These are phyloP conservation scores for Myotis daubentonii DNA, from an alignment of 2,797 vertebrate species.

Conservation along the genomic window DNA sequence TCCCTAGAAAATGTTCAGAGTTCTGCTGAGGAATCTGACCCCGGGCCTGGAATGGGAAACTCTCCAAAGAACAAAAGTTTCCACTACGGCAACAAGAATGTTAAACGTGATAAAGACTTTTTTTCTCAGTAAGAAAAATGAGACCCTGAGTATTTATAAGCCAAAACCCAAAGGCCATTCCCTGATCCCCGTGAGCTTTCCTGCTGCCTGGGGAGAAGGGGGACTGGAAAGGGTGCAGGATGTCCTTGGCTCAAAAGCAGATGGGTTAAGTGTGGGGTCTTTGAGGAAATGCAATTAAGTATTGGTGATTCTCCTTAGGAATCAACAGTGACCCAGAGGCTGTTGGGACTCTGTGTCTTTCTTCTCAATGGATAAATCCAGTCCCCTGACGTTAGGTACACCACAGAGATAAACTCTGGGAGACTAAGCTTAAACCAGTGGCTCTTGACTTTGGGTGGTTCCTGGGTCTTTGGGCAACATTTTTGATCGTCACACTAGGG, in stretches of 20 bases:
- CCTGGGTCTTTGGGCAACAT: neutral
- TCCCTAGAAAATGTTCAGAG: slow-evolving; percentile 65
- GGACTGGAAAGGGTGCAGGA: neutral
- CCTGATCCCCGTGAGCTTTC: slow-evolving; percentile 35
- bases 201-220: neutral
- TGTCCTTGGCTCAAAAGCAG: neutral
- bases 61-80: slow-evolving; percentile 80
- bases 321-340: neutral
- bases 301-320: neutral
- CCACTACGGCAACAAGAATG: slow-evolving; percentile 80
- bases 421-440: neutral
- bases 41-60: slow-evolving; percentile 61
- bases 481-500: neutral
- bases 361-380: slow-evolving; percentile 27
- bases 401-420: neutral
- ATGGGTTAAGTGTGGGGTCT: neutral
- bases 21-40: slow-evolving; percentile 75
- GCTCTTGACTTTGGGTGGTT: neutral
- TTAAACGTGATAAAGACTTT: slow-evolving; percentile 61
- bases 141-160: slow-evolving; percentile 76
- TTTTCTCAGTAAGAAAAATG: slow-evolving; percentile 67
- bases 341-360: neutral
- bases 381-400: neutral
- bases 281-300: neutral
- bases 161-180: slow-evolving; percentile 64